Evolutionary conservation across 1,140 invertebrate species (phyloP), one percentile per base, ranked within the genome.

Genomic region (Bombus waltoni): DNA sequence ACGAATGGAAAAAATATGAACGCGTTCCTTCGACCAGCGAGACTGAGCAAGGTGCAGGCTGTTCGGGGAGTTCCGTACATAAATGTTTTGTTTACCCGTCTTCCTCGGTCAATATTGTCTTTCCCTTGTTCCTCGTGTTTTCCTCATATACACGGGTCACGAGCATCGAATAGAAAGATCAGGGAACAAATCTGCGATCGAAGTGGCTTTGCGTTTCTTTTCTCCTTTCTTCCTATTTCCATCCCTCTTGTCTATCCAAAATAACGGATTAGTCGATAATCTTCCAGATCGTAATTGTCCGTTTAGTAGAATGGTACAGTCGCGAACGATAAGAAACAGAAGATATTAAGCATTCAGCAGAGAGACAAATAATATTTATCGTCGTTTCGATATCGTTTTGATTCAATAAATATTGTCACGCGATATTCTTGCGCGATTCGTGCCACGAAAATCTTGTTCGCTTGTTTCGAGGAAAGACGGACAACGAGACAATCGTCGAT

Each of bases 21-120:
- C 42, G 32, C 81, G 57, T 22, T 22, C 32, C 66, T 22, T 9
- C 22, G 47, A 9, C 9, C 22, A 8, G 13, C 38, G 28, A 22
- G 35, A 1, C 4, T 42, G 42, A 4, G 42, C 38, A 32, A 38
- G 5, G 5, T 13, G 78, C 44, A 38, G 44, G 8, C 15, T 65
- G 71, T 32, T 38, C 32, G 25, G 72, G 6, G 22, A 35, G 40
- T 47, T 62, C 6, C 53, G 10, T 81, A 68, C 62, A 68, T 83
- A 75, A 83, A 78, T 70, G 75, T 84, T 79, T 71, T 71, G 75
- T 79, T 84, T 84, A 42, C 38, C 11, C n/a, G 62, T 6, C 47
- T 11, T 70, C 18, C 74, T 53, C 38, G 32, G 47, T 77, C 66
- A 71, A 78, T 84, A 78, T 38, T 78, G 47, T 32, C 73, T 32